Base-by-base conservation (phyloP, 2,797 vertebrate genomes). In the Sebastes taczanowskii region DNA sequence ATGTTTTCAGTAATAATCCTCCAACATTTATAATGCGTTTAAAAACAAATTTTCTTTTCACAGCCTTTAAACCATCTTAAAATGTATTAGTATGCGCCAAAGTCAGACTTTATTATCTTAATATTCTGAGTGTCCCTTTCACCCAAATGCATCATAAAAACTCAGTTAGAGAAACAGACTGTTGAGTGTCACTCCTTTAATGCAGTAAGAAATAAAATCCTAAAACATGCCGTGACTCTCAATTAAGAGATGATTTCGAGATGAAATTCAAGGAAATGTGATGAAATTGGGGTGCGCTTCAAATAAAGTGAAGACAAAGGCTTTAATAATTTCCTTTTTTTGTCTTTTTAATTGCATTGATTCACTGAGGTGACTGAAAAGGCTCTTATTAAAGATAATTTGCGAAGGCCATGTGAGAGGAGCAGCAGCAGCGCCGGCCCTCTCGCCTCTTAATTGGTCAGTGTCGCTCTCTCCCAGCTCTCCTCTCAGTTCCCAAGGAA, bases 401-500 rank as follows among this genome's bases (percentile, higher is more conserved):
- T 30, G 8, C 11, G 13, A 4, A 38, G 35, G 72, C 66, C 62
- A 16, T 18, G 20, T 71, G 69, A 86, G 88, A 81, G 78, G 61
- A 49, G 6, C 34, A 30, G 60, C 7, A 34, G 2, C 34, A 30
- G 30, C 7, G 7, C 68, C 9, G 18, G 61, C 66, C 79, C 66
- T 78, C 73, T 84, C 62, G 67, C 64, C 84, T 77, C 78, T 75
- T 88, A 83, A 86, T 87, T 83, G 81, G 87, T 70, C 72, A 20
- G 69, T 29, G 73, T 64, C 69, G 62, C 85, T 88, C 73, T 86
- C 69, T 65, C 55, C 38, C 78, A 66, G 62, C 83, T 59, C 84
- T 84, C 59, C 67, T 81, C 77, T 76, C 83, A 11, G 93, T 95
- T 93, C 69, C 92, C 93, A 92, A 79, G 93, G 94, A 91, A 94